Evolutionary conservation across 2,888 invertebrate species (phyloP), one percentile per base, ranked within the genome.

Genomic region (Drosophila lacicola): DNA sequence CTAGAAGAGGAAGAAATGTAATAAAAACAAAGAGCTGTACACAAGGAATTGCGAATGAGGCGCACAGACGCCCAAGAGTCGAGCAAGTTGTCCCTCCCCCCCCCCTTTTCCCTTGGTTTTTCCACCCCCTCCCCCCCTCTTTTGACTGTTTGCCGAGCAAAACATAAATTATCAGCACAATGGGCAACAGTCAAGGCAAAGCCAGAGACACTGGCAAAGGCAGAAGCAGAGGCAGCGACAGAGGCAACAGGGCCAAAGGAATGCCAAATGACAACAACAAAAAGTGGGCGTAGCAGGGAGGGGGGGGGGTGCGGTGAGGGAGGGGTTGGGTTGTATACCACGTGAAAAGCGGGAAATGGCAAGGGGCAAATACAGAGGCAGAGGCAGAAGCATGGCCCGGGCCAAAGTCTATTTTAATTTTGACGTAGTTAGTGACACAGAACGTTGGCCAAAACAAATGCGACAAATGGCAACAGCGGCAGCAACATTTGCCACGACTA

Each of bases 351-450:
- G 29, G 2, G 34, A 8, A 29, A 2, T 8, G 8, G 29, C 29
- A 29, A 29, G 29, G 29, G 29, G 25, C 25, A 17, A 17, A 17
- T 17, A 17, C 17, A 17, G 17, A 34, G 4, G 3, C 13, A 50
- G 39, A 14, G 17, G 14, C 29, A 34, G 17, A 63, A 57, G 50
- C 62, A 63, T 61, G 46, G 46, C 53, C 61, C 47, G 56, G 70
- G 74, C 57, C 75, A 80, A 69, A 82, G 86, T 85, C 85, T 82
- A 82, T 85, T 83, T 84, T 72, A 75, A 83, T 85, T 82, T 80
- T 82, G 85, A 78, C 78, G 83, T 83, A 74, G 76, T 78, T 78
- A 75, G 82, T 78, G 80, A 78, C 80, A 80, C 70, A 80, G 77
- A 76, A 78, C 75, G 79, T 63, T 66, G 77, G 69, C 67, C 70